Evolutionary conservation across 2,113 vertebrate genomes (phyloP).

Genomic region (Rafetus swinhoei): DNA sequence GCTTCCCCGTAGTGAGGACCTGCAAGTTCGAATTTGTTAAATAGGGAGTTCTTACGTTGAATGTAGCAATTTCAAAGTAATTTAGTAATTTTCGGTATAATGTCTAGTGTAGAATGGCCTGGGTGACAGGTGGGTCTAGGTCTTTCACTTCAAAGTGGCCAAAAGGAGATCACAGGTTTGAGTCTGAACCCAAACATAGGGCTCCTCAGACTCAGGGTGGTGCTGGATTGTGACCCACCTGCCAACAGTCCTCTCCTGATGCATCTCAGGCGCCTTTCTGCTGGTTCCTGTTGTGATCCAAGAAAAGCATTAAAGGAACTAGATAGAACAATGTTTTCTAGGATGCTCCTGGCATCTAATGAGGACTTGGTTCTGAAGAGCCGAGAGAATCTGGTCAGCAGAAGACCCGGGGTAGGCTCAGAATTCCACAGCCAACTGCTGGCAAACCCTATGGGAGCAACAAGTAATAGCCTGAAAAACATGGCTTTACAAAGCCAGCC

Average conservation of each 20-base stretch:
- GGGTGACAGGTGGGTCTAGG: not conserved
- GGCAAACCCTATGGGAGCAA: not conserved
- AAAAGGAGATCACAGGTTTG: not conserved
- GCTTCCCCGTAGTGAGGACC: no score
- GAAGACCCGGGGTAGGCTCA: not conserved
- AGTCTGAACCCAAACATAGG: not conserved
- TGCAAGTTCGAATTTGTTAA: no score
- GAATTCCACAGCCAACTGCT: not conserved
- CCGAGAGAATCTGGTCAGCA: not conserved
- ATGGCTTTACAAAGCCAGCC: not conserved
- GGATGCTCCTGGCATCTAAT: not conserved
- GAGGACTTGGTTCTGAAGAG: not conserved
- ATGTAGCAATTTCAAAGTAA: no score
- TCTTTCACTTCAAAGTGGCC: not conserved
- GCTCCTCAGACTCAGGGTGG: not conserved
- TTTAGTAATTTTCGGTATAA: no score
- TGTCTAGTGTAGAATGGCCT: no score
- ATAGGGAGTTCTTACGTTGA: no score
- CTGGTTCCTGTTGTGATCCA: not conserved
- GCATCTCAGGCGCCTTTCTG: not conserved
- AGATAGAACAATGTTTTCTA: rapidly evolving
- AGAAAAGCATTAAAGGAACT: not conserved
- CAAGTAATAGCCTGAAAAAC: not conserved
- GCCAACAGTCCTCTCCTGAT: not conserved
- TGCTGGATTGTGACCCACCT: not conserved